Conservation (phyloP, 2,888 invertebrate genomes). For the Noctua pronuba region DNA sequence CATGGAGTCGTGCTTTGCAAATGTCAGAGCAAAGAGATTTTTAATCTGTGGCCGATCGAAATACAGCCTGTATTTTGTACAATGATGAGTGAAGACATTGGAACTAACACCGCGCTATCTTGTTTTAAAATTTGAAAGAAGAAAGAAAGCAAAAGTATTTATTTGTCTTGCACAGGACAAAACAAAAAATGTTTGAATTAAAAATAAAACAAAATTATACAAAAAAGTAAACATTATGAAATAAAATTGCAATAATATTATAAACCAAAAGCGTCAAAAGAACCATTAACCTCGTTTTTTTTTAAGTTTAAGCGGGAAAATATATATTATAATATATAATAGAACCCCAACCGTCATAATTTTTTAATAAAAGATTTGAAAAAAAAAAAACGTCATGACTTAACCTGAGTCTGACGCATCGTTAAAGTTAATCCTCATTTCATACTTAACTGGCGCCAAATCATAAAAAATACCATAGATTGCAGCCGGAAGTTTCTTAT, state of each 20-base stretch:
- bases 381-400: background rate
- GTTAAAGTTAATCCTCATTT: background rate
- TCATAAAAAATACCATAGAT: conserved; percentile 12
- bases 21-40: background rate
- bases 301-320: background rate
- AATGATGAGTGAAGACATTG: too few species aligned
- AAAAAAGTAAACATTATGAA: too few species aligned
- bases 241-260: too few species aligned
- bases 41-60: background rate
- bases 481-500: conserved; percentile 17
- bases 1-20: background rate
- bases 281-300: background rate
- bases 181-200: too few species aligned
- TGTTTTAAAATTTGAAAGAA: too few species aligned
- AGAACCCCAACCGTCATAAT: background rate
- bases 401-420: background rate
- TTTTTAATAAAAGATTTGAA: background rate
- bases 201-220: too few species aligned
- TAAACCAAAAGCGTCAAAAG: too few species aligned
- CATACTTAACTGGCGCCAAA: conserved; percentile 10
- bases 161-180: too few species aligned
- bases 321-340: too few species aligned
- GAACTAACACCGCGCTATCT: too few species aligned
- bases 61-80: too few species aligned
- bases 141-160: too few species aligned